These are phyloP conservation scores for Cyprinodon diabolis DNA, from an alignment of 2,797 vertebrate genomes.

Conservation along the genomic window DNA sequence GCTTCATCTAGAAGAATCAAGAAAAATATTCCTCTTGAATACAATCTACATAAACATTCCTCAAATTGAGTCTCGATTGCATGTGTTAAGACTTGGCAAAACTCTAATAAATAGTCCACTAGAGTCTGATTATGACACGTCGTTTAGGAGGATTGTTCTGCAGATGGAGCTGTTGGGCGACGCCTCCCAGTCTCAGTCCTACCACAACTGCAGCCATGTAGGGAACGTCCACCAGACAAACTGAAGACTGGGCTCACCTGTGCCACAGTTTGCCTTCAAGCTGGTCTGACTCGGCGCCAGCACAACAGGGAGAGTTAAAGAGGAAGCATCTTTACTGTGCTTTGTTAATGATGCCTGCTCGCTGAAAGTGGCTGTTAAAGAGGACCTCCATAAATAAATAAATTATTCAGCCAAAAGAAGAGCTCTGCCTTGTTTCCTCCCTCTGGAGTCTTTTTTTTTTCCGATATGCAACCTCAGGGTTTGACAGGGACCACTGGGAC, in stretches of 20 bases:
- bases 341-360: slow-evolving; percentile 66
- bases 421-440: slow-evolving; percentile 67
- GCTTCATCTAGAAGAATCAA: slow-evolving; percentile 46
- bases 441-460: slow-evolving; percentile 60
- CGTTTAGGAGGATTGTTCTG: slow-evolving; percentile 29
- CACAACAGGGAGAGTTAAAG: slow-evolving; percentile 40
- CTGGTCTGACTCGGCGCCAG: slow-evolving; percentile 18
- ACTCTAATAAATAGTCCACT: slow-evolving; percentile 22
- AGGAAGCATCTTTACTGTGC: slow-evolving; percentile 47
- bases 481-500: slow-evolving; percentile 57
- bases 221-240: slow-evolving; percentile 35
- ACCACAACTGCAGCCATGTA: slow-evolving; percentile 55
- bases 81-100: slow-evolving; percentile 33
- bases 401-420: slow-evolving; percentile 73
- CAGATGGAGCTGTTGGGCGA: slow-evolving; percentile 43
- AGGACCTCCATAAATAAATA: slow-evolving; percentile 84
- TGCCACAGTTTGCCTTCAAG: slow-evolving; percentile 5
- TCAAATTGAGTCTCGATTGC: slow-evolving; percentile 34
- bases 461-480: slow-evolving; percentile 73
- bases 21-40: slow-evolving; percentile 22
- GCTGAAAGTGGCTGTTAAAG: slow-evolving; percentile 63
- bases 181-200: slow-evolving; percentile 52
- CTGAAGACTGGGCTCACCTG: slow-evolving; percentile 48
- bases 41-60: slow-evolving; percentile 22
- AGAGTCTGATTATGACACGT: slow-evolving; percentile 31